Evolutionary conservation across 2,797 vertebrate genomes (phyloP), one percentile per base, ranked within the genome.

Genomic region (Ptychobarbus kaznakovi): DNA sequence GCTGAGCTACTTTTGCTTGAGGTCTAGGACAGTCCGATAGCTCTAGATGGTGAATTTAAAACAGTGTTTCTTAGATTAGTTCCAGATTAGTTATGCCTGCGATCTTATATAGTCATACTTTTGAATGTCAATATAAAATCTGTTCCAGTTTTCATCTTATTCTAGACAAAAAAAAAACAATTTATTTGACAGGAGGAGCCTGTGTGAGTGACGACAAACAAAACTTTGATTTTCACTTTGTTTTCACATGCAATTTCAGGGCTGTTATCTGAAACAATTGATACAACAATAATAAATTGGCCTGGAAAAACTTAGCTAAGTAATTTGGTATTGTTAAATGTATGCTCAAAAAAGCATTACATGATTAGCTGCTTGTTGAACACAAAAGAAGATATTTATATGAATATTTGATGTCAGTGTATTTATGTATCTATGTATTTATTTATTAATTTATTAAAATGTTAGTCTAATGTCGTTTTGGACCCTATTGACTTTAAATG

Each of bases 1-100:
- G 12, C 38, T 72, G 75, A 70, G 66, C 75, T 46, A n/a, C 38
- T 84, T 84, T 32, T 61, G 63, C 49, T 78, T 58, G 49, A 77
- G 74, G 49, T 68, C 63, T 78, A 58, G 73, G 35, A 77, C 61
- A 76, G 15, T 25, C 8, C 13, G 1, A 38, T 74, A 63, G 70
- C 9, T 83, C 20, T 51, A 65, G 20, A 75, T 7, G 8, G 42
- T 20, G 42, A 76, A 16, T 75, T 75, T 25, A 65, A 38, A 38
- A 69, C 40, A 12, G 70, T 58, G 28, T 40, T n/a, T 18, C 6
- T 20, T 20, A 75, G 28, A 51, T 83, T 8, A 38, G 28, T 56
- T 72, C 3, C 22, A n/a, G 28, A 75, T 73, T 63, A 49, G 18
- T 32, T 49, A 38, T 38, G 42, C 12, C 8, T 53, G 46, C 35